Base-by-base conservation (phyloP, 2,797 vertebrate species). In the Allobates femoralis region DNA sequence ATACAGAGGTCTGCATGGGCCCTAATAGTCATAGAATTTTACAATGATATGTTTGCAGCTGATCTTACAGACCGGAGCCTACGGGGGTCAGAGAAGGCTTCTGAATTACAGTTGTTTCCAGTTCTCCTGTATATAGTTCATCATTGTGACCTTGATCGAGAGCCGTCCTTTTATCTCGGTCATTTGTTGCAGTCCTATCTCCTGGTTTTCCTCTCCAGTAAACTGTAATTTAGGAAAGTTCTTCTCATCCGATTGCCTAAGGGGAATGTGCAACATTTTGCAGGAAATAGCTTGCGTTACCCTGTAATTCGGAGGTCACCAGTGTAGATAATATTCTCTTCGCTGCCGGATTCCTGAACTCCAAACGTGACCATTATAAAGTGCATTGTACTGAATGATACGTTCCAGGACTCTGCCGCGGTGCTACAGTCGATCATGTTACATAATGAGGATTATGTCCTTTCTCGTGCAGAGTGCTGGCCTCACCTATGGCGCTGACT, bases 221-320 rank as follows among this genome's bases (percentile, higher is more conserved):
- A 79, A 71, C 80, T 60, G 4, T 37, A n/a, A 87, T 78, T 83
- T 71, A 28, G 50, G 16, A 69, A 34, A 26, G 37, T 76, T 30
- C 55, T 75, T 53, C 46, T 64, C 56, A 34, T 69, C 53, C 4
- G 19, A 62, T 37, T 50, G 62, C 73, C 23, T 46, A 51, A 62
- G 7, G 74, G 37, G 62, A 64, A 83, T 71, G 67, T 78, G 73
- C 67, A 41, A 76, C 55, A 56, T 79, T 58, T 76, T 37, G 58
- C 81, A 84, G 81, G 75, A 87, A 87, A 84, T 79, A 15, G 53
- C 64, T 69, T 60, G 8, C 58, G 6, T 79, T 55, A 79, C 32
- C 50, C 34, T 55, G 51, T 60, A 76, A 87, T 78, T 79, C 32
- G 26, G 7, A 58, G 66, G 55, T 86, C 28, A 21, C 53, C 28